Conservation (phyloP, 2,888 invertebrate genomes). For the Subacronicta megacephala region DNA sequence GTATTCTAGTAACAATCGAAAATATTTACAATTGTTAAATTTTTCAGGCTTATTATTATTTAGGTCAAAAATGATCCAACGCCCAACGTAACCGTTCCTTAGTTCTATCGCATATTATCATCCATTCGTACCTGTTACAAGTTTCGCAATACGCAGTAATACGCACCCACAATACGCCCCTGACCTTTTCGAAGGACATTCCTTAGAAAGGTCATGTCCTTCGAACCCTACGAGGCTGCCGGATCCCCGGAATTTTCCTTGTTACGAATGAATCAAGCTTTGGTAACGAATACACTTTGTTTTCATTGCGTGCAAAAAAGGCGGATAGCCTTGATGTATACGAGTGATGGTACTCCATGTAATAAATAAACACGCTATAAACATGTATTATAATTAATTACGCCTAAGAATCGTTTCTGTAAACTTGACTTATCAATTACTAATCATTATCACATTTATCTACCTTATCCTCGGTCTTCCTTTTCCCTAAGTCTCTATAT, state of each 20-base stretch:
- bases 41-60: too few relatives aligned
- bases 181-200: constrained; percentile 20
- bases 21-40: too few relatives aligned
- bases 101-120: too few relatives aligned
- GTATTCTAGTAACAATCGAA: too few relatives aligned
- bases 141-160: constrained; percentile 2
- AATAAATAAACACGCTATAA: constrained; percentile 3
- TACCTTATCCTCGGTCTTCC: too few relatives aligned
- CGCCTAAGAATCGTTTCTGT: too few relatives aligned
- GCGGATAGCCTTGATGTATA: constrained; percentile 5
- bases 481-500: too few relatives aligned
- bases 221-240: background rate
- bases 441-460: too few relatives aligned
- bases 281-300: background rate
- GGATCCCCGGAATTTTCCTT: background rate
- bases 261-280: background rate
- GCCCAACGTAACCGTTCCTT: too few relatives aligned
- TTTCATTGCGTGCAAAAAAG: constrained; percentile 3
- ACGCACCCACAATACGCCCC: constrained; percentile 3
- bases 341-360: background rate
- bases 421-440: too few relatives aligned
- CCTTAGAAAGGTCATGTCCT: constrained; percentile 9
- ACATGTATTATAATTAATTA: constrained; percentile 2
- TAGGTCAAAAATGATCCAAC: too few relatives aligned
- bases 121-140: background rate